Conservation (phyloP, 2,113 vertebrate genomes). For the Aspidoscelis tigris region DNA sequence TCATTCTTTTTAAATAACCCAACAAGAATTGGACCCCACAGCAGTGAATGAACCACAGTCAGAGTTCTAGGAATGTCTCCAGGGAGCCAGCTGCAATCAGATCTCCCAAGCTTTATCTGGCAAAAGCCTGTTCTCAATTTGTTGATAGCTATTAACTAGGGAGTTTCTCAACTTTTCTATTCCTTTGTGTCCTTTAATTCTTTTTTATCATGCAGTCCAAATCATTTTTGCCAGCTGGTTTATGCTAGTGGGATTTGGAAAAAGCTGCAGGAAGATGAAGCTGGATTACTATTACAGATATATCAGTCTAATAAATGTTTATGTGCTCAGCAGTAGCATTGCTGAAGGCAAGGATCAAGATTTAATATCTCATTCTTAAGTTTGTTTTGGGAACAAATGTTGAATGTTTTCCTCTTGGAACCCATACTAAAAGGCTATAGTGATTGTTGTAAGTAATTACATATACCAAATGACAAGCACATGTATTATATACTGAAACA, state of each 20-base stretch:
- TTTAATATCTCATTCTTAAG: constrained; percentile 5
- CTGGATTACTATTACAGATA: not conserved
- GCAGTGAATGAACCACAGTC: not conserved
- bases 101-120: not conserved
- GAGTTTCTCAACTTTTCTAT: not conserved
- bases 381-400: constrained; percentile 18
- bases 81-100: not conserved
- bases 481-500: not conserved
- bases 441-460: constrained; percentile 4
- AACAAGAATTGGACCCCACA: not conserved
- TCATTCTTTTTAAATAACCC: too few relatives aligned
- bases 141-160: not conserved
- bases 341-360: not conserved
- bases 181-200: not conserved
- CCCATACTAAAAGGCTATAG: not conserved
- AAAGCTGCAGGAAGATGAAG: constrained; percentile 7
- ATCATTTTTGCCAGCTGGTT: not conserved
- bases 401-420: constrained; percentile 21
- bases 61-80: not conserved
- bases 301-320: not conserved
- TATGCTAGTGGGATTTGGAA: not conserved
- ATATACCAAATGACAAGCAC: constrained; percentile 5
- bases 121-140: not conserved
- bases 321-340: not conserved
- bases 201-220: not conserved